Evolutionary conservation across 2,797 vertebrate genomes (phyloP).

Genomic region (Myotis planiceps): DNA sequence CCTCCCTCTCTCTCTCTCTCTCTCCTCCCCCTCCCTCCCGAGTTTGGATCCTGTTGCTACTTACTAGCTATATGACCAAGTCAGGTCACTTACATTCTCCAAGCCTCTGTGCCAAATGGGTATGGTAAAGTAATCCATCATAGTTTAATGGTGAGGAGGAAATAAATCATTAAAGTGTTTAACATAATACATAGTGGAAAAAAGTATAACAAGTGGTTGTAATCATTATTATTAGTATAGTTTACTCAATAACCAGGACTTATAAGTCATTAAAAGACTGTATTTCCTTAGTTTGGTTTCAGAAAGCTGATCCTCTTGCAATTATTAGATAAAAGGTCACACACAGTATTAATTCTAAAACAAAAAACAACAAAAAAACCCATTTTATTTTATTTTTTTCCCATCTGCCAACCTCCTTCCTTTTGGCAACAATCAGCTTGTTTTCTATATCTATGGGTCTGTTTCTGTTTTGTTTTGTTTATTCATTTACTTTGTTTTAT

Average conservation of each 20-base stretch:
- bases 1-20: not conserved
- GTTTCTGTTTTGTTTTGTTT: not conserved
- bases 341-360: not conserved
- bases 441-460: not conserved
- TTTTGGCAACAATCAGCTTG: not conserved
- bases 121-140: not conserved
- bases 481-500: not conserved
- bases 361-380: not conserved
- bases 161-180: not conserved
- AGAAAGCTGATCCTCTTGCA: not conserved
- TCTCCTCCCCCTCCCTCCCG: rapidly evolving
- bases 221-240: not conserved
- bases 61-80: not conserved
- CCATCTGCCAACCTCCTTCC: not conserved
- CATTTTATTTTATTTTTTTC: not conserved
- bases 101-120: not conserved
- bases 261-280: not conserved
- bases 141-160: not conserved
- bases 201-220: not conserved
- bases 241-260: not conserved
- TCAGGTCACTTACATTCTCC: not conserved
- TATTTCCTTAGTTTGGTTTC: not conserved
- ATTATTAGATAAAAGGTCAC: not conserved
- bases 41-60: not conserved
- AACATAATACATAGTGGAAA: not conserved